phyloP scores from a whole-genome alignment of 1,140 invertebrate genomes.

The Brachionus sp. region DNA sequence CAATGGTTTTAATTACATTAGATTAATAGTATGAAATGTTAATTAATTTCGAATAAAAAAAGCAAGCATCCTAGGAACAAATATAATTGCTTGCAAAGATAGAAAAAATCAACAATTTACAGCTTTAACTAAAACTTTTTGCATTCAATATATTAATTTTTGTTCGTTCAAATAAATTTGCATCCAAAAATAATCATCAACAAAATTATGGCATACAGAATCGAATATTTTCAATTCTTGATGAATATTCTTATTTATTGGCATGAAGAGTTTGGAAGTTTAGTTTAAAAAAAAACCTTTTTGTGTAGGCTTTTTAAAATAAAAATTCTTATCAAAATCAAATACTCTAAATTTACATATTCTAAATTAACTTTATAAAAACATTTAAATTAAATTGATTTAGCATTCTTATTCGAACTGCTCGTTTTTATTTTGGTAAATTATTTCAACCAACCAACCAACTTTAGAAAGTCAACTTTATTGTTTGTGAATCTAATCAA shows the following conservation, averaged over 20 bases:
- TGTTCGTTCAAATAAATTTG: neutral
- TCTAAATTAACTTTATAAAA: neutral
- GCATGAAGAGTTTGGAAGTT: neutral
- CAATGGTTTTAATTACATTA: neutral
- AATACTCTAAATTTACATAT: neutral
- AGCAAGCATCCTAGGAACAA: neutral
- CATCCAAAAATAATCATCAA: neutral
- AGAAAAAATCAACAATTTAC: neutral
- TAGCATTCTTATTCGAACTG: neutral
- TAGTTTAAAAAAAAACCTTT: neutral
- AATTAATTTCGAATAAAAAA: neutral
- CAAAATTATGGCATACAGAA: neutral
- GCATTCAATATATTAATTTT: neutral
- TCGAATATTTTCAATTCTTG: conserved; percentile 4
- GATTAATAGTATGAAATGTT: neutral
- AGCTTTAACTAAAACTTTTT: neutral
- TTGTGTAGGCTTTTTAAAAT: neutral
- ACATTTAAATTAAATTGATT: neutral
- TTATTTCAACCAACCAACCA: neutral
- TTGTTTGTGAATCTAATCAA: neutral
- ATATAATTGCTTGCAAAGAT: neutral
- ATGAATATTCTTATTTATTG: neutral
- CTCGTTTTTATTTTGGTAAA: neutral
- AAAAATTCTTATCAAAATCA: neutral
- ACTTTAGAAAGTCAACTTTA: neutral